Evolutionary conservation across 53 echinoderm and acorn worm species (phyloP), one percentile per base, ranked within the genome.

Genomic region (Actinopyga echinites): DNA sequence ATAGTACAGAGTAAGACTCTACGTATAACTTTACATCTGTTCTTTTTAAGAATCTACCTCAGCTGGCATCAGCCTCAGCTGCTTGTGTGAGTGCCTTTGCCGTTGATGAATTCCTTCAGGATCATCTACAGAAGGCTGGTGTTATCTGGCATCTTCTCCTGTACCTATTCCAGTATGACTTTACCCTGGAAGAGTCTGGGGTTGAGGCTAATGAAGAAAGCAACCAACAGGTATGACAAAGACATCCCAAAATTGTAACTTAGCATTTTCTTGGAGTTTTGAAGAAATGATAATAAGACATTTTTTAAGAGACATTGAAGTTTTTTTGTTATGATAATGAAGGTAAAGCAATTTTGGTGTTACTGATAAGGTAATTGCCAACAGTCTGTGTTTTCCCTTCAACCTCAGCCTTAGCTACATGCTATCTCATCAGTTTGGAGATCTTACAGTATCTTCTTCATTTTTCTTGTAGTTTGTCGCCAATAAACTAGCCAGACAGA

Each of bases 51-150:
- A 88, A 94, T 68, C 85, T 97, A 69, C 84, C 86, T 28, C 8
- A 66, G 21, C 45, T 97, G 65, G 91, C 92, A 42, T 88, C 90
- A 0, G 92, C 92, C 25, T 84, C 94, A 5, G 94, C 94, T 1
- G 85, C 94, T 84, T 97, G 97, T 71, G 97, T 97, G 80, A 97
- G 97, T 89, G 97, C 97, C 85, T 97, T 97, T 57, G 86, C 93
- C 7, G 92, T 97, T 11, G 94, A 94, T 68, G 85, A 92, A 83
- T 97, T 90, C 74, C 92, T 97, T 15, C 97, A 97, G 79, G 89
- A 97, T 54, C 93, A 94, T 53, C 88, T 97, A 5, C 93, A 90
- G 40, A 94, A 97, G 57, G 97, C 97, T 5, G 97, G 97, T 6
- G 87, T 93, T 65, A 86, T 97, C 63, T 97, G 94, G 97, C 97